A percentile compares a stretch with the other conserved stretches of the same genome.
These are phyloP conservation scores for Chlorops oryzae DNA, from an alignment of 1,140 invertebrate species.

Conservation along the genomic window DNA sequence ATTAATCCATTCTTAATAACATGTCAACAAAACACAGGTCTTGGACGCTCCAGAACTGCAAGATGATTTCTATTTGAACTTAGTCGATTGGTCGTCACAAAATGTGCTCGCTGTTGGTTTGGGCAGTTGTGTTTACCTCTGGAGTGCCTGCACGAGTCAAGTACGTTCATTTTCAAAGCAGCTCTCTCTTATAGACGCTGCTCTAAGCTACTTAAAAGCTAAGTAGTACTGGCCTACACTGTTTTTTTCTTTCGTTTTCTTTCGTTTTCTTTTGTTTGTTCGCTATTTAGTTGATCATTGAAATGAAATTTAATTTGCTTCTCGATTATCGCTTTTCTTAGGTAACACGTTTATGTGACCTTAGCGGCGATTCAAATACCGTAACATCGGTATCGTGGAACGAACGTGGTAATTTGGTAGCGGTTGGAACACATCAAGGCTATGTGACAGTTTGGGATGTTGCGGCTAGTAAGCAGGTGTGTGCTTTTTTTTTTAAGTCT, in stretches of 20 bases:
- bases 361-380: slow-evolving; percentile 85
- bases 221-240: no score
- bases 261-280: slow-evolving; percentile 5
- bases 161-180: slow-evolving; percentile 48
- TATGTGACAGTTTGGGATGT: slow-evolving; percentile 98
- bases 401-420: slow-evolving; percentile 91
- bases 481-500: slow-evolving; percentile 12
- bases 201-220: no score
- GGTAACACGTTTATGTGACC: slow-evolving; percentile 93
- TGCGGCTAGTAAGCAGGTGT: slow-evolving; percentile 82
- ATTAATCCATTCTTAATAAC: no score
- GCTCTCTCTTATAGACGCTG: not conserved
- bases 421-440: slow-evolving; percentile 95
- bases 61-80: slow-evolving; percentile 98
- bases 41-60: slow-evolving; percentile 97
- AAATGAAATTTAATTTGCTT: not conserved
- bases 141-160: slow-evolving; percentile 98
- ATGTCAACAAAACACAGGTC: slow-evolving; percentile 50
- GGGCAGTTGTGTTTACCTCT: slow-evolving; percentile 96
- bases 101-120: slow-evolving; percentile 98
- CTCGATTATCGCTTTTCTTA: slow-evolving; percentile 26
- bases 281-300: slow-evolving; percentile 5
- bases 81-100: slow-evolving; percentile 99
- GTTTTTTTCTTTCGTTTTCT: not conserved
- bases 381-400: slow-evolving; percentile 99